Evolutionary conservation across 2,797 vertebrate genomes (phyloP).

Genomic region (Knipowitschia caucasica): DNA sequence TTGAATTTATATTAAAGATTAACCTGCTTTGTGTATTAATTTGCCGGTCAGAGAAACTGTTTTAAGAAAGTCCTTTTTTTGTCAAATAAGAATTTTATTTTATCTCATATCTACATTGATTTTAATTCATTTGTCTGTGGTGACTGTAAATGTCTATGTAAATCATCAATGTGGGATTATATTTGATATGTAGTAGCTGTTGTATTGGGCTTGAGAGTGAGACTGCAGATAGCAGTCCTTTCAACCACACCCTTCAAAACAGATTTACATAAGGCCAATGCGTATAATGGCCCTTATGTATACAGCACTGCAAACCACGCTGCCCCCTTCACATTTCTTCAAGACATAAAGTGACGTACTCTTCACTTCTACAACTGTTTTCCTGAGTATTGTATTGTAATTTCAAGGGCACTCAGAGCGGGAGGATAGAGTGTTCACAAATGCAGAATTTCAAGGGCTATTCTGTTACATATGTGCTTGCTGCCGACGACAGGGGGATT

Average conservation of each 20-base stretch:
- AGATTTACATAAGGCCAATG: background rate
- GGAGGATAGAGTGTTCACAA: background rate
- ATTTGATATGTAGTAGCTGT: background rate
- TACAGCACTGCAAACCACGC: background rate
- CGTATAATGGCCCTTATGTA: background rate
- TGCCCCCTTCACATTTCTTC: background rate
- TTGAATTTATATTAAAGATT: background rate
- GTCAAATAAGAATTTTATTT: too few relatives aligned
- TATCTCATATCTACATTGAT: too few relatives aligned
- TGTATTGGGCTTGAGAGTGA: background rate
- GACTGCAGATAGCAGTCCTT: background rate
- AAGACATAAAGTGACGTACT: background rate
- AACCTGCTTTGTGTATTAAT: background rate
- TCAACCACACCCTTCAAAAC: background rate
- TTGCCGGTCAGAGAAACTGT: background rate
- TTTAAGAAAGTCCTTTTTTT: background rate
- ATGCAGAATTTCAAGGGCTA: background rate
- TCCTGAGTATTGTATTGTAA: background rate
- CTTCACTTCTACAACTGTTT: slow-evolving; percentile 8
- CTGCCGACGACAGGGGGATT: slow-evolving; percentile 4
- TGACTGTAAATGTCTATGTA: too few relatives aligned
- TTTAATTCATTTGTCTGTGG: too few relatives aligned
- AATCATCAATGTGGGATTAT: too few relatives aligned
- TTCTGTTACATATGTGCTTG: slow-evolving; percentile 16
- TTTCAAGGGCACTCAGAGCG: background rate